phyloP scores from a whole-genome alignment of 1,140 invertebrate genomes.

The Dendrolimus punctatus region DNA sequence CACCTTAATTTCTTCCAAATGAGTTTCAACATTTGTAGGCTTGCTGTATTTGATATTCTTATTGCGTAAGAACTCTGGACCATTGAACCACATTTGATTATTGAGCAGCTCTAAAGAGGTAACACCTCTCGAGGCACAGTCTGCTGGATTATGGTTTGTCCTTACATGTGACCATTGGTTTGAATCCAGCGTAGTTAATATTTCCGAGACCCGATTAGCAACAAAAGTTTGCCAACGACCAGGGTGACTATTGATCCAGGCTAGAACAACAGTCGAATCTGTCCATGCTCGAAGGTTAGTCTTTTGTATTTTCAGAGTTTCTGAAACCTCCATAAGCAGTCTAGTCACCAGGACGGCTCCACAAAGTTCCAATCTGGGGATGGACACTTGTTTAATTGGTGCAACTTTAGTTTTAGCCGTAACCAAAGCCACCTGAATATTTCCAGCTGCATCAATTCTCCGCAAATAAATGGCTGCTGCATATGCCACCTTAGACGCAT shows the following conservation, averaged over 20 bases:
- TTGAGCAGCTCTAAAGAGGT: background rate
- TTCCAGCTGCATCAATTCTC: too few relatives aligned
- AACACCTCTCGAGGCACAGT: slow-evolving; percentile 2
- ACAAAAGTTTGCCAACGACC: slow-evolving; percentile 42
- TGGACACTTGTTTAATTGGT: too few relatives aligned
- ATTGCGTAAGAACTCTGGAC: background rate
- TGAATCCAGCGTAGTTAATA: slow-evolving; percentile 25
- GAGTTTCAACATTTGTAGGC: background rate
- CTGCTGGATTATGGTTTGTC: background rate
- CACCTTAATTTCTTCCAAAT: background rate
- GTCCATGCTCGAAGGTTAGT: slow-evolving; percentile 16
- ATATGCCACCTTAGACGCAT: too few relatives aligned
- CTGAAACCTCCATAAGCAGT: too few relatives aligned
- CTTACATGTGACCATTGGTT: slow-evolving; percentile 39
- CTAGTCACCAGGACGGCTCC: too few relatives aligned
- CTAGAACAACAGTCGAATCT: slow-evolving; percentile 52
- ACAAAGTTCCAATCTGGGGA: too few relatives aligned
- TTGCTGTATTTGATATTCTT: background rate
- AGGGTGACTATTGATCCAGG: slow-evolving; percentile 38
- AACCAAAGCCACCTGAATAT: too few relatives aligned
- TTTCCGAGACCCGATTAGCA: slow-evolving; percentile 47
- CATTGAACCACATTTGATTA: background rate
- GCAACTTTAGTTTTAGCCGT: too few relatives aligned
- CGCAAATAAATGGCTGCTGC: too few relatives aligned
- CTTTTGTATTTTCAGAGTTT: too few relatives aligned